Percentiles rank a stretch among this genome's conserved stretches.
phyloP scores from a whole-genome alignment of 1,140 invertebrate genomes.

The Pomacea maculata region DNA sequence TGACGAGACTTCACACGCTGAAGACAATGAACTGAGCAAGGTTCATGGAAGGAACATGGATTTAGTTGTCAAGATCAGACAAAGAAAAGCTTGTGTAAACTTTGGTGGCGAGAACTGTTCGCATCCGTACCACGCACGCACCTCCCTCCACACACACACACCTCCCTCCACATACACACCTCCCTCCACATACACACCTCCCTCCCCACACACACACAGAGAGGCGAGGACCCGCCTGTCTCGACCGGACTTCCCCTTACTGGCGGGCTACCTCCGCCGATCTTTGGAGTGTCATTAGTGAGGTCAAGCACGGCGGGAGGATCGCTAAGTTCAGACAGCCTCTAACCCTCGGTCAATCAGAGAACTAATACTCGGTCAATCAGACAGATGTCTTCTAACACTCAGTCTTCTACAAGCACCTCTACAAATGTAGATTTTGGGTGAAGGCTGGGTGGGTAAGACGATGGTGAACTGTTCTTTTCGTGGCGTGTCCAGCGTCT shows the following conservation, averaged over 20 bases:
- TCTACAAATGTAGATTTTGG: too few species aligned
- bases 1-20: background rate
- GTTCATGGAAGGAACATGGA: too few species aligned
- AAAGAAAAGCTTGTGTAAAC: too few species aligned
- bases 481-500: too few species aligned
- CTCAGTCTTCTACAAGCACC: too few species aligned
- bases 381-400: too few species aligned
- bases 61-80: too few species aligned
- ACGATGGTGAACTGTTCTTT: too few species aligned
- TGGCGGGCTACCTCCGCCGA: background rate
- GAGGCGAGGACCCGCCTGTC: background rate
- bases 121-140: background rate
- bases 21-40: background rate
- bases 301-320: background rate
- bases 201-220: constrained; percentile 6
- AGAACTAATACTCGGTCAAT: too few species aligned
- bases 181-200: background rate
- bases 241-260: background rate
- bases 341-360: too few species aligned
- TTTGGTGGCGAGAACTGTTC: background rate
- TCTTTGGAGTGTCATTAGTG: background rate
- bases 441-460: too few species aligned
- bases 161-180: background rate
- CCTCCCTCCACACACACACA: too few species aligned
- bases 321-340: background rate